Conservation (phyloP, 2,888 invertebrate species). For the Pseudoips prasinana region DNA sequence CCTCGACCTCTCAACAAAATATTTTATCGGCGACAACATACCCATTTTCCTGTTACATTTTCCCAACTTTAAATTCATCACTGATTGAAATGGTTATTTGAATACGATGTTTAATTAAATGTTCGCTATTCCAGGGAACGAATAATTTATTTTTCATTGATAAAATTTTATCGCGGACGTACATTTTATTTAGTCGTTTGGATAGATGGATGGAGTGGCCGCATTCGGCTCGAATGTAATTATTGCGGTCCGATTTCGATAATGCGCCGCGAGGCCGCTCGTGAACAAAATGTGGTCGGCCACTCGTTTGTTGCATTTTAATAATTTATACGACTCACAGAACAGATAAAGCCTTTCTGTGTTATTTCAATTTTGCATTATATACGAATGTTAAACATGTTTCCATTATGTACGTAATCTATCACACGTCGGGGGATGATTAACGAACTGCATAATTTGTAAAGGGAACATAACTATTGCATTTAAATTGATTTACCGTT, state of each 20-base stretch:
- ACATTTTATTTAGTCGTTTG: conserved; percentile 63
- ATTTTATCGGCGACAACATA: not conserved
- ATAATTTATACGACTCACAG: conserved; percentile 67
- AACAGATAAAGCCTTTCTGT: conserved; percentile 65
- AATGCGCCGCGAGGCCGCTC: conserved; percentile 69
- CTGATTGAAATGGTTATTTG: conserved; percentile 40
- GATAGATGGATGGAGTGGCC: conserved; percentile 67
- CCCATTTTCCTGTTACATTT: conserved; percentile 8
- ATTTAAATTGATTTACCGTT: conserved; percentile 13
- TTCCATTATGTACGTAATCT: conserved; percentile 37
- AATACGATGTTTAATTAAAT: conserved; percentile 51
- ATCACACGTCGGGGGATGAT: conserved; percentile 34
- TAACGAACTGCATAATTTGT: conserved; percentile 29
- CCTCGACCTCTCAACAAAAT: not conserved
- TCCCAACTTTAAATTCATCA: conserved; percentile 18
- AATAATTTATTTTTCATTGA: conserved; percentile 60
- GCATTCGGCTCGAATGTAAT: conserved; percentile 76
- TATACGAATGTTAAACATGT: conserved; percentile 30
- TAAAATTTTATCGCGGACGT: conserved; percentile 61
- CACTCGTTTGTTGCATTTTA: conserved; percentile 74
- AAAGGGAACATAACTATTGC: conserved; percentile 16
- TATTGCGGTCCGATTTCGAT: conserved; percentile 78
- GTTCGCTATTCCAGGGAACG: conserved; percentile 44
- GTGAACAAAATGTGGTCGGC: conserved; percentile 68
- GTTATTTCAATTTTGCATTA: conserved; percentile 55